These are phyloP conservation scores for Eulemur mongoz DNA, from an alignment of 2,797 vertebrate genomes.

Conservation along the genomic window DNA sequence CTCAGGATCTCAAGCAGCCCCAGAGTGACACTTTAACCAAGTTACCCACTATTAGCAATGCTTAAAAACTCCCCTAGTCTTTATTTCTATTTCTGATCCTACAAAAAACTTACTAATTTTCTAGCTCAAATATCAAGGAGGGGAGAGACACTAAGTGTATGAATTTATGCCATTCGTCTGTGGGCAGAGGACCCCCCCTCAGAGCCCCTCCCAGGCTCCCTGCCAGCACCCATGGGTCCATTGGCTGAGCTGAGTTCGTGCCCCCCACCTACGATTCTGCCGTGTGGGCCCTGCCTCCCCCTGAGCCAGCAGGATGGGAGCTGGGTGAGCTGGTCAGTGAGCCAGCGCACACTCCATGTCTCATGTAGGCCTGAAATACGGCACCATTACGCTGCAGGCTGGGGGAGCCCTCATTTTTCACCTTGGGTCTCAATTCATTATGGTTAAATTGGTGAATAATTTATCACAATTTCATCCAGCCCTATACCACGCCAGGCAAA, in stretches of 20 bases:
- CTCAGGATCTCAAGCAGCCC: too few species aligned
- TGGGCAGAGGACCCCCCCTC: neutral
- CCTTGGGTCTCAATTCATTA: too few species aligned
- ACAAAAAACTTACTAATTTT: neutral
- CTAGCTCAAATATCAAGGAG: neutral
- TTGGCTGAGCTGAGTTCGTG: neutral
- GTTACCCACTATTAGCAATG: neutral
- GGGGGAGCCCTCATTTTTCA: neutral
- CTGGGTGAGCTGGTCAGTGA: rapidly evolving
- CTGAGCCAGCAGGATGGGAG: neutral
- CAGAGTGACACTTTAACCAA: neutral
- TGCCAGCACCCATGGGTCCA: neutral
- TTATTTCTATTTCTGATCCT: neutral
- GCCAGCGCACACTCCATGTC: too few species aligned
- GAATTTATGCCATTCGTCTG: neutral
- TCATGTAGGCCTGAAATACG: neutral
- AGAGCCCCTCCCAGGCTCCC: neutral
- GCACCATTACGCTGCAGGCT: neutral
- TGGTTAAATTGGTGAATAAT: neutral
- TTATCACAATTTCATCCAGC: too few species aligned
- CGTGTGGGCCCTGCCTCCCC: neutral
- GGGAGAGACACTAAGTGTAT: neutral
- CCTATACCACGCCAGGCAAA: neutral
- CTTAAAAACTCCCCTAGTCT: neutral
- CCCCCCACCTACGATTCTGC: neutral